Percentiles rank a stretch among this genome's conserved stretches.
phyloP scores from a whole-genome alignment of 1,140 invertebrate species.

The Pteromalus puparum region DNA sequence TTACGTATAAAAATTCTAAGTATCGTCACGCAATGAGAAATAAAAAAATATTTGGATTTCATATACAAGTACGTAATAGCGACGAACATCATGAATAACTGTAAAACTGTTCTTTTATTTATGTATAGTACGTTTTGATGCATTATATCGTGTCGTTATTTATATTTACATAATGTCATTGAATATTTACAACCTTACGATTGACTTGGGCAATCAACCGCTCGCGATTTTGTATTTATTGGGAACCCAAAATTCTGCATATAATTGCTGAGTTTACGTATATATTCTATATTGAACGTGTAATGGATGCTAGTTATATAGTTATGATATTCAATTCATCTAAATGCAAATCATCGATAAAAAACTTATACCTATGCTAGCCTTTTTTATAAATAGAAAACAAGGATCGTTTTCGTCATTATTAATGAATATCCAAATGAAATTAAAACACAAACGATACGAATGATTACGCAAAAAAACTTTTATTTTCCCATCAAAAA shows the following conservation, averaged over 20 bases:
- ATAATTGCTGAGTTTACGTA: too few species aligned
- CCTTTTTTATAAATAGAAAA: too few species aligned
- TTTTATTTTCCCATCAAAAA: conserved; percentile 22
- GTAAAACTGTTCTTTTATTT: neutral
- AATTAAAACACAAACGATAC: neutral
- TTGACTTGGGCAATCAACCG: too few species aligned
- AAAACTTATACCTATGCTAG: too few species aligned
- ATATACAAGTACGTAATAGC: too few species aligned
- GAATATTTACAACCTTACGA: too few species aligned
- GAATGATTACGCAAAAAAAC: neutral
- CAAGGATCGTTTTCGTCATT: too few species aligned
- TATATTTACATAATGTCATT: neutral
- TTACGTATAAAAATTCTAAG: neutral
- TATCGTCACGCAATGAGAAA: neutral
- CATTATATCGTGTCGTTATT: neutral
- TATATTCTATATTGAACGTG: neutral
- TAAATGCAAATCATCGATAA: too few species aligned
- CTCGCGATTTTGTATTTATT: too few species aligned
- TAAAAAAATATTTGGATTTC: neutral
- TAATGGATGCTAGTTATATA: neutral
- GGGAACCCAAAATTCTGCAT: neutral
- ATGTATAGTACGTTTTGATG: neutral
- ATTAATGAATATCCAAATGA: neutral
- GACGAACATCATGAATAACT: neutral
- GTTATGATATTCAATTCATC: too few species aligned